Evolutionary conservation across 2,797 vertebrate species (phyloP).

Genomic region (Silurus aristotelis): DNA sequence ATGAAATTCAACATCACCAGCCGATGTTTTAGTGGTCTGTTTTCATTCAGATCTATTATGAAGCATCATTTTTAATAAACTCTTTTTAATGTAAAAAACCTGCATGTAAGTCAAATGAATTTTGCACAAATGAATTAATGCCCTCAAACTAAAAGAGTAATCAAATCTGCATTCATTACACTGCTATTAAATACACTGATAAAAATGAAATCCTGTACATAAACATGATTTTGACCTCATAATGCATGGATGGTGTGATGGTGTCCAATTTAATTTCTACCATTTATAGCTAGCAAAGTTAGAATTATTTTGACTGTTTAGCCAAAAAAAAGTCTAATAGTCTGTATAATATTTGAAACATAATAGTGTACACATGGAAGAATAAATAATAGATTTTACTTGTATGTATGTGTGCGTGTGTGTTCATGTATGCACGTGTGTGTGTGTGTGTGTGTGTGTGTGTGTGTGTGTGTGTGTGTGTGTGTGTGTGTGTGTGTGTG

Average conservation of each 20-base stretch:
- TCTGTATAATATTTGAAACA: too few relatives aligned
- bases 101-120: not conserved
- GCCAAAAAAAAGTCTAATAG: too few relatives aligned
- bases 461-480: not conserved
- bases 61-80: not conserved
- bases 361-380: not conserved
- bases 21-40: not conserved
- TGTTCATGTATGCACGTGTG: not conserved
- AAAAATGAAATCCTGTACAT: not conserved
- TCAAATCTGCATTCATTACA: not conserved
- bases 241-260: not conserved
- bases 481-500: slow-evolving; percentile 17
- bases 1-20: not conserved
- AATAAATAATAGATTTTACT: not conserved
- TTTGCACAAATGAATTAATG: not conserved
- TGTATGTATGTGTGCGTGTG: not conserved
- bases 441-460: not conserved
- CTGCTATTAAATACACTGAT: not conserved
- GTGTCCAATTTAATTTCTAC: not conserved
- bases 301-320: not conserved
- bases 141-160: not conserved
- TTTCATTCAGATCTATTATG: not conserved
- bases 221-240: not conserved
- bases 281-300: not conserved
- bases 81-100: not conserved